Conservation (phyloP, 1,140 invertebrate species). For the Drosophila kikkawai region DNA sequence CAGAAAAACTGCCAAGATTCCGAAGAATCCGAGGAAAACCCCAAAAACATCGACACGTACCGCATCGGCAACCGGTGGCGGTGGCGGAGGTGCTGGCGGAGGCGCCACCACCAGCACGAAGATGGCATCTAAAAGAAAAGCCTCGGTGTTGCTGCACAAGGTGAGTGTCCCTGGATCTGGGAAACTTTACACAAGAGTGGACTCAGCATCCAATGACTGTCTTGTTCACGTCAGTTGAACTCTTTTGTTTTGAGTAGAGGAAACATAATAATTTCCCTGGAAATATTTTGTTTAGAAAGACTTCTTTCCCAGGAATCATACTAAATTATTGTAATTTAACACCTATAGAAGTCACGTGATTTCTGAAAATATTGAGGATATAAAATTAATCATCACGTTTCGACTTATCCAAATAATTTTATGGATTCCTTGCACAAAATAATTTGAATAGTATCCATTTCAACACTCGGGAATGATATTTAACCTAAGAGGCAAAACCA, state of each 20-base stretch:
- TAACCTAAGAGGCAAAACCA: not conserved
- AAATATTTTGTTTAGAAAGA: not conserved
- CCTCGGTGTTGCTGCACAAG: conserved; percentile 85
- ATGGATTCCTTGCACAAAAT: not conserved
- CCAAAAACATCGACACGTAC: conserved; percentile 85
- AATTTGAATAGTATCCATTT: not conserved
- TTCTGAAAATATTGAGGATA: not conserved
- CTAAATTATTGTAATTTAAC: not conserved
- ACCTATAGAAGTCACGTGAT: not conserved
- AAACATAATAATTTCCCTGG: not conserved
- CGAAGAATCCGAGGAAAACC: conserved; percentile 85
- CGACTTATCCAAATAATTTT: not conserved
- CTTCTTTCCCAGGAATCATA: too few species aligned
- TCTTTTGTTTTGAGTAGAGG: conserved; percentile 30
- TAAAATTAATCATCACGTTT: not conserved
- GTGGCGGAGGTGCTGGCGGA: conserved; percentile 83
- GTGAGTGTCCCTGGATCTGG: conserved; percentile 57
- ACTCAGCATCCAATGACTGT: not conserved
- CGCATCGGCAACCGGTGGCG: conserved; percentile 84
- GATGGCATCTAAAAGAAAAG: conserved; percentile 85
- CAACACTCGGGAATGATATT: not conserved
- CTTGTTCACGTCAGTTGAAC: conserved; percentile 16
- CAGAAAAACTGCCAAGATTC: conserved; percentile 84
- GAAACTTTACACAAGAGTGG: not conserved
- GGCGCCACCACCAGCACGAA: conserved; percentile 83